These are phyloP conservation scores for Lontra canadensis DNA, from an alignment of 2,113 vertebrate genomes.

Conservation along the genomic window DNA sequence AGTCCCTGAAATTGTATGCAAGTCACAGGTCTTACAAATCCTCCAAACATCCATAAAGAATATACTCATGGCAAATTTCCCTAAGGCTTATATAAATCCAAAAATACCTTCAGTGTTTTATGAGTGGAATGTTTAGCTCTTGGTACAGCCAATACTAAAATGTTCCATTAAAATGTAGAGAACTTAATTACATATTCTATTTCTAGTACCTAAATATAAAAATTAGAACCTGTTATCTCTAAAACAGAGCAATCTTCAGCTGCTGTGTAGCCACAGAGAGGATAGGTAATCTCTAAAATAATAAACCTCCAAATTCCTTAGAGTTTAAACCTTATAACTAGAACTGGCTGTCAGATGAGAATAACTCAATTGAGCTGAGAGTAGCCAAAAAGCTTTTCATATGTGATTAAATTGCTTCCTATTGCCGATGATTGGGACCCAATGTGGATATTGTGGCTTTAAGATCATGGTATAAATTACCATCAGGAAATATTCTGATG, in stretches of 20 bases:
- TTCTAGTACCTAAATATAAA: slow-evolving; percentile 32
- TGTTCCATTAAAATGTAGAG: not conserved
- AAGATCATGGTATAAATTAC: not conserved
- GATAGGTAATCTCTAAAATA: slow-evolving; percentile 17
- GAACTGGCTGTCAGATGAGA: not conserved
- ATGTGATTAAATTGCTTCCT: slow-evolving; percentile 29
- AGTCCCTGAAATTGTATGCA: slow-evolving; percentile 9
- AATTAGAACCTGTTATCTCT: not conserved
- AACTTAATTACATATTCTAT: slow-evolving; percentile 41
- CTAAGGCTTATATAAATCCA: not conserved
- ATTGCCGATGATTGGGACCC: not conserved
- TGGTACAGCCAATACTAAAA: not conserved
- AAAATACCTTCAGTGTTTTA: not conserved
- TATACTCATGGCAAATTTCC: not conserved
- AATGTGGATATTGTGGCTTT: not conserved
- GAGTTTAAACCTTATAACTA: not conserved
- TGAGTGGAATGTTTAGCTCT: not conserved
- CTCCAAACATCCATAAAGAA: not conserved
- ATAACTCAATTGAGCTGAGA: not conserved
- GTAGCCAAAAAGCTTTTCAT: not conserved
- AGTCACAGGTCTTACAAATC: not conserved
- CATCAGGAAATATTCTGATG: slow-evolving; percentile 12
- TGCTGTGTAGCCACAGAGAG: not conserved
- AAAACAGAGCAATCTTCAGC: slow-evolving; percentile 2
- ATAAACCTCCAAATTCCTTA: slow-evolving; percentile 17